Evolutionary conservation across 2,797 vertebrate genomes (phyloP).

Genomic region (Xenops minutus): DNA sequence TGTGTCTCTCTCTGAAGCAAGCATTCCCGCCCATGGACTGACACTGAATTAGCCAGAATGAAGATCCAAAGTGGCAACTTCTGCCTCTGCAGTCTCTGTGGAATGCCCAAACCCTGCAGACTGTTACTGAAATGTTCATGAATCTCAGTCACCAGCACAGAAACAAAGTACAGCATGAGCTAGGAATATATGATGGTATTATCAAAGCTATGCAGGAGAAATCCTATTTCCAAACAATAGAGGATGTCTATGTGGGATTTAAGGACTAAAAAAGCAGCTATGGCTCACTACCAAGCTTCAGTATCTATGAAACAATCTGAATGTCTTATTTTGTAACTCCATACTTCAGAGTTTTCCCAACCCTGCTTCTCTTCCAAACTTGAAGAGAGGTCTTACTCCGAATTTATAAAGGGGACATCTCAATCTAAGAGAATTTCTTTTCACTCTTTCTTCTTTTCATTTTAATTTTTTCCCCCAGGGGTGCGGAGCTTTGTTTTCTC

Average conservation of each 20-base stretch:
- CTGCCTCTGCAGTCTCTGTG: background rate
- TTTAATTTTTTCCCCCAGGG: rapidly evolving
- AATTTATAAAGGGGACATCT: background rate
- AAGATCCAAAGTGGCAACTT: background rate
- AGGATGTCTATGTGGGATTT: background rate
- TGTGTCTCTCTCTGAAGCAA: background rate
- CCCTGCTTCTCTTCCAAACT: background rate
- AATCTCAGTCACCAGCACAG: background rate
- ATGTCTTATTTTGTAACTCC: background rate
- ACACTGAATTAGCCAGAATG: background rate
- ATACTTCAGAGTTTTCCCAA: background rate
- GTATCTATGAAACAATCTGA: background rate
- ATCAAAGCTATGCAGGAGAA: background rate
- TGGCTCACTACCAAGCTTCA: background rate
- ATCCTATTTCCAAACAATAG: background rate
- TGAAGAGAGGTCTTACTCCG: background rate
- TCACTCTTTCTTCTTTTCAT: background rate
- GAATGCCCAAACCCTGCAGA: background rate
- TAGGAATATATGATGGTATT: background rate
- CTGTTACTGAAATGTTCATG: background rate
- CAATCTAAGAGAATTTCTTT: background rate
- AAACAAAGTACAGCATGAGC: background rate
- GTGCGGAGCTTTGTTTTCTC: background rate
- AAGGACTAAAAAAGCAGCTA: background rate
- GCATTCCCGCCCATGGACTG: background rate